These are phyloP conservation scores for Semaprochilodus insignis DNA, from an alignment of 2,797 vertebrate genomes.

Conservation along the genomic window DNA sequence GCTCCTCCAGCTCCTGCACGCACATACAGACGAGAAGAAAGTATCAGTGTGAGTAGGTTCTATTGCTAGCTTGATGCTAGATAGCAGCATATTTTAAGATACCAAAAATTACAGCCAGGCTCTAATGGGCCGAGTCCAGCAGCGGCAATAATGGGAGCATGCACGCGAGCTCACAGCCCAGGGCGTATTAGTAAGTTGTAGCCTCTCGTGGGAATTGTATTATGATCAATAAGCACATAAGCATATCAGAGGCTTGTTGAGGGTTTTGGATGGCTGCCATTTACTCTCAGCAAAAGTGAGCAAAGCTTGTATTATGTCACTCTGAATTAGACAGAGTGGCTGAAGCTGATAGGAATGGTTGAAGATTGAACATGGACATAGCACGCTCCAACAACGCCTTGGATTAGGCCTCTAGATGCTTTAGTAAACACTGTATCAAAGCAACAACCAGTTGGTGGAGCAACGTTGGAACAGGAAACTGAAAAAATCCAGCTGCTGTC, in stretches of 20 bases:
- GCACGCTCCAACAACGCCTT: conserved; percentile 1
- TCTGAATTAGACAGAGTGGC: conserved; percentile 25
- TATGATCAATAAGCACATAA: conserved; percentile 42
- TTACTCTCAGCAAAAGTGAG: neutral
- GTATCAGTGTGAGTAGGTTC: no score
- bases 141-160: neutral
- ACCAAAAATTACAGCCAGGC: neutral
- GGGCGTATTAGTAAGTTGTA: conserved; percentile 38
- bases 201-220: conserved; percentile 18
- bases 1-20: conserved; percentile 90
- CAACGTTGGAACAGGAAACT: neutral
- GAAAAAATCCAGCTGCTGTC: neutral
- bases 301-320: conserved; percentile 10
- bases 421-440: conserved; percentile 20
- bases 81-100: neutral
- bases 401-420: conserved; percentile 32
- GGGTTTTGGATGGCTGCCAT: conserved; percentile 19
- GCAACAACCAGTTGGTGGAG: conserved; percentile 14
- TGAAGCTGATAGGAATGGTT: neutral
- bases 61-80: neutral
- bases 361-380: conserved; percentile 4
- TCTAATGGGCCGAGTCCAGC: neutral
- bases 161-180: conserved; percentile 33
- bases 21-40: conserved; percentile 22
- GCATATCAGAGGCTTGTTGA: conserved; percentile 30